Evolutionary conservation across 2,113 vertebrate species (phyloP), one percentile per base, ranked within the genome.

Genomic region (Pelobates fuscus): DNA sequence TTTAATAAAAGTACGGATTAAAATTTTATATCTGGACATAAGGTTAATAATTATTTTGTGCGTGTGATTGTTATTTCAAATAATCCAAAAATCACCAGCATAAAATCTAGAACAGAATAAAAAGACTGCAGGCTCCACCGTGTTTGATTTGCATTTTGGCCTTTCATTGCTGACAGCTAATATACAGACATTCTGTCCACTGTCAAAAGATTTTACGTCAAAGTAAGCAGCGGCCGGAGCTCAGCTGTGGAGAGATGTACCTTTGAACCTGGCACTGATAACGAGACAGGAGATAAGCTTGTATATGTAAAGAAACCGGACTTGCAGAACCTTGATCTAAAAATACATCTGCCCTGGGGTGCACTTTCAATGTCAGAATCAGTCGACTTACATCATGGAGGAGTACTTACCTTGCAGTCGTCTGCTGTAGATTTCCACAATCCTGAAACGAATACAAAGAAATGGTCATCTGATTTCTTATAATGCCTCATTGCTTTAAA

Each of bases 381-480:
- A 37, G 63, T 72, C 41, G 49, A 26, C 24, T 32, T 72, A 2
- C 10, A 46, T 29, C 0, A 30, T 37, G 21, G 3, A 5, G 26
- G 26, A 49, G 20, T 41, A 3, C 55, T 85, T 93, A 98, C 97
- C 97, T 94, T 99, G 97, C 74, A 99, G 86, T 85, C 97, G 90
- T 81, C 97, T 93, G 62, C 97, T 98, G 86, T 98, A 99, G 78
- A 99, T 98, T 89, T 99, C 97, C 82, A 99, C 97, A 1, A 99
- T 98, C 89, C 97, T 98, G 72, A 71, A 54, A 84, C 71, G 75
- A 54, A 78, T 12, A 60, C 27, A 18, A 63, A 32, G n/a, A 37
- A 12, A n/a, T n/a, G n/a, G n/a, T n/a, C n/a, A n/a, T n/a, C n/a
- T n/a, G n/a, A n/a, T n/a, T n/a, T n/a, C n/a, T n/a, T n/a, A n/a